Conservation (phyloP, 2,797 vertebrate genomes). For the Oophaga sylvatica region DNA sequence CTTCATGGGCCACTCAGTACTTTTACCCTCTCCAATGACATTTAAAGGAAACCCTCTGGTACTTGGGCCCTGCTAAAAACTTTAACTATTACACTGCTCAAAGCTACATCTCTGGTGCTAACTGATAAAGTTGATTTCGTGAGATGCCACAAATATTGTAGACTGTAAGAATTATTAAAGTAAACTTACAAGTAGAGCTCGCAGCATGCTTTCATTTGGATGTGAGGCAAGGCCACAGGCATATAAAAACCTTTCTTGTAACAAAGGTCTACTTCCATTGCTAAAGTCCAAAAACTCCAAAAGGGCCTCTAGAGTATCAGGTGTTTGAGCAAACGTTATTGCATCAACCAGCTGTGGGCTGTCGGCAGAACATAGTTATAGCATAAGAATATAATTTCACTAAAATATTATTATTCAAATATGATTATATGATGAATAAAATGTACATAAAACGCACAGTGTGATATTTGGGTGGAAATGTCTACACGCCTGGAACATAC, state of each 20-base stretch:
- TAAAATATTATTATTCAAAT: too few species aligned
- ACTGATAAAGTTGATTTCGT: background rate
- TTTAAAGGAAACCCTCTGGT: background rate
- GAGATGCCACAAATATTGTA: background rate
- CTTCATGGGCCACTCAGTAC: background rate
- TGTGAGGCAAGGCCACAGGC: conserved; percentile 94
- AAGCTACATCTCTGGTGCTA: background rate
- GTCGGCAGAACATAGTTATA: conserved; percentile 39
- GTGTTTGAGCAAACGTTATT: conserved; percentile 89
- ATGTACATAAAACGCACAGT: background rate
- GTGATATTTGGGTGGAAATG: too few species aligned
- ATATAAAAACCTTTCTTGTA: conserved; percentile 95
- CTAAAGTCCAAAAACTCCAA: conserved; percentile 93
- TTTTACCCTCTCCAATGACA: background rate
- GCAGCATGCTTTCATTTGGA: conserved; percentile 85
- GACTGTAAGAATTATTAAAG: background rate
- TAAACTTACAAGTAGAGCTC: conserved; percentile 85
- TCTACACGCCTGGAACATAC: too few species aligned
- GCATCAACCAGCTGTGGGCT: conserved; percentile 95
- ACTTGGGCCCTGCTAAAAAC: background rate
- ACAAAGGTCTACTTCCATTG: conserved; percentile 77
- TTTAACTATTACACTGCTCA: background rate
- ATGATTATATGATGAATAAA: background rate
- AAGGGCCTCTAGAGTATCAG: conserved; percentile 86
- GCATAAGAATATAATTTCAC: background rate